phyloP scores from a whole-genome alignment of 2,888 invertebrate species.

The Trimorus sp. region DNA sequence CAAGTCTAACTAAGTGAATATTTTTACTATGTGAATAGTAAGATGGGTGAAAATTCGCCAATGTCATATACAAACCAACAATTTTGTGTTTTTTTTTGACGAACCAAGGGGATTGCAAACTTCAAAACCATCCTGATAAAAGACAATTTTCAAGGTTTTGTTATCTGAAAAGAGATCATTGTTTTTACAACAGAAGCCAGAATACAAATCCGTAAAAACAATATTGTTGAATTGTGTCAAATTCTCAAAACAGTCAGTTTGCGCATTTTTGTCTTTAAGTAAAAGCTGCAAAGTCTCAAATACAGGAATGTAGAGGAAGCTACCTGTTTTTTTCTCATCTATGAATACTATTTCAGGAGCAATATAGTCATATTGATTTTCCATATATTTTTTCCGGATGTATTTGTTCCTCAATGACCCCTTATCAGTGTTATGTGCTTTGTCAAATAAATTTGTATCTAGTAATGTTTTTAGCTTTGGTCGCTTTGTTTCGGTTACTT shows the following conservation, averaged over 20 bases:
- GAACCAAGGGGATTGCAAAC: conserved; percentile 32
- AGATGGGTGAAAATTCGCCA: conserved; percentile 31
- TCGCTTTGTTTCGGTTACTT: conserved; percentile 12
- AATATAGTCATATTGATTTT: conserved; percentile 25
- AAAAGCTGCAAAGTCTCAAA: conserved; percentile 11
- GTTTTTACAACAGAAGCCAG: conserved; percentile 30
- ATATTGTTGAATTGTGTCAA: conserved; percentile 1
- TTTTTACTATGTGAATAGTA: conserved; percentile 29
- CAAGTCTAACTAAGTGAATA: conserved; percentile 30
- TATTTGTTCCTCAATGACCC: conserved; percentile 12
- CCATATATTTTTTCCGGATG: conserved; percentile 15
- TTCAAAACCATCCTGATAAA: conserved; percentile 33
- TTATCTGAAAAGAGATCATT: conserved; percentile 14
- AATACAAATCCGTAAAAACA: conserved; percentile 30
- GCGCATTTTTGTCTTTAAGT: conserved; percentile 12
- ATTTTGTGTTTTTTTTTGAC: conserved; percentile 28
- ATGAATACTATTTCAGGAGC: conserved; percentile 16
- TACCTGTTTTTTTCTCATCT: neutral
- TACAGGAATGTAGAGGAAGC: conserved; percentile 23
- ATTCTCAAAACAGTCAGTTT: neutral
- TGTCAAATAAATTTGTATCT: conserved; percentile 24
- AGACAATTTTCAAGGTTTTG: conserved; percentile 20
- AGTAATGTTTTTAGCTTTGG: conserved; percentile 6
- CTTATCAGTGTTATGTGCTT: conserved; percentile 17
- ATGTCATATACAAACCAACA: conserved; percentile 18